Conservation (phyloP, 2,797 vertebrate genomes). For the Clarias pachynema region DNA sequence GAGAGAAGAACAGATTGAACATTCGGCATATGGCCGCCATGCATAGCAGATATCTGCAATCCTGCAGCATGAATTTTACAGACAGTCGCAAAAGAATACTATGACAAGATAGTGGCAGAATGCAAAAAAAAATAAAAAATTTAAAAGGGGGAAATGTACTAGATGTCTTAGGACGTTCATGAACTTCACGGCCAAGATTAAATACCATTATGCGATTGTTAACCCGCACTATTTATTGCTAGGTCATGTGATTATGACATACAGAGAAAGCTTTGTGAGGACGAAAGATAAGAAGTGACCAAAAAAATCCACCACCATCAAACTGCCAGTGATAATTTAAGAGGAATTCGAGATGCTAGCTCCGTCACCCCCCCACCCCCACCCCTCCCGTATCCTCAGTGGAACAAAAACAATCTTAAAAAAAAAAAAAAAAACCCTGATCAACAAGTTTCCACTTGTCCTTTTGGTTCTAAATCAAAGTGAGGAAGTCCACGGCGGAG, state of each 20-base stretch:
- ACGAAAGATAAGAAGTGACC: background rate
- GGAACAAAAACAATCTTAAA: conserved; percentile 56
- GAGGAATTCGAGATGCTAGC: conserved; percentile 17
- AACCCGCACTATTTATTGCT: background rate
- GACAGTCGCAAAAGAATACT: background rate
- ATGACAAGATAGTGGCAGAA: conserved; percentile 9
- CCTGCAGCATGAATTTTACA: background rate
- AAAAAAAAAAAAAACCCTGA: conserved; percentile 57
- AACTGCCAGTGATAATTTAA: background rate
- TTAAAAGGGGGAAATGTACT: conserved; percentile 4
- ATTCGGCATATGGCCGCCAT: conserved; percentile 6
- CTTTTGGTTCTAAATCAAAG: conserved; percentile 54
- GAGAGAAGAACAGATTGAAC: conserved; percentile 14
- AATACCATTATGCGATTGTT: background rate
- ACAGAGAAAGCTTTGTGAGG: conserved; percentile 22
- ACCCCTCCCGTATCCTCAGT: background rate
- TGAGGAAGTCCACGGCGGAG: conserved; percentile 37
- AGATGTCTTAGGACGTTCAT: conserved; percentile 20
- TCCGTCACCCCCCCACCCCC: background rate
- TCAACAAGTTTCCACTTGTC: conserved; percentile 59
- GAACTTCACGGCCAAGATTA: background rate
- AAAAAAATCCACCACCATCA: background rate
- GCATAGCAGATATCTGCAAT: background rate
- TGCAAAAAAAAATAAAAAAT: background rate
- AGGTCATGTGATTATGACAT: conserved; percentile 3